These are phyloP conservation scores for Zootermopsis nevadensis DNA, from an alignment of 2,888 invertebrate species.

Conservation along the genomic window DNA sequence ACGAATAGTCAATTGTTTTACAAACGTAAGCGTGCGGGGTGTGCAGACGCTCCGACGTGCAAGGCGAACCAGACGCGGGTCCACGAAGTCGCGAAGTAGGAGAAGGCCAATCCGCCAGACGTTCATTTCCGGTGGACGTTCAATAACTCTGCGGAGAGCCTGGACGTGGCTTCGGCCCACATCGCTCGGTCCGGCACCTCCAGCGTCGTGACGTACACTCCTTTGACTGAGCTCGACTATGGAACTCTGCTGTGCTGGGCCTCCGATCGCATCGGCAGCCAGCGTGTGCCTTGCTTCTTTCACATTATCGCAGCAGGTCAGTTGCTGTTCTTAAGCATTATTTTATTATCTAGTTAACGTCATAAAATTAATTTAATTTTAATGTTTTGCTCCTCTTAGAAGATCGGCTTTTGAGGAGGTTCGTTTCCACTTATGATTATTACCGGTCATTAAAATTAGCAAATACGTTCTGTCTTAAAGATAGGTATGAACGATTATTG, in stretches of 20 bases:
- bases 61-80: constrained; percentile 84
- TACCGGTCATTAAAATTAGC: too few species aligned
- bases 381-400: too few species aligned
- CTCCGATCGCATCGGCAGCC: constrained; percentile 85
- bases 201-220: constrained; percentile 88
- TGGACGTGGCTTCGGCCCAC: constrained; percentile 82
- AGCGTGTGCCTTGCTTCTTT: constrained; percentile 88
- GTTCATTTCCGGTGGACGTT: constrained; percentile 93
- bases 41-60: constrained; percentile 88
- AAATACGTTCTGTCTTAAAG: too few species aligned
- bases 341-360: too few species aligned
- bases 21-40: background rate
- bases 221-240: constrained; percentile 90
- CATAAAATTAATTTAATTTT: too few species aligned
- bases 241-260: constrained; percentile 91
- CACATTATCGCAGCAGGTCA: constrained; percentile 94
- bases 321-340: constrained; percentile 53
- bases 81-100: constrained; percentile 93
- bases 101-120: constrained; percentile 88
- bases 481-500: too few species aligned
- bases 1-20: too few species aligned
- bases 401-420: too few species aligned
- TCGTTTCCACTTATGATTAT: too few species aligned
- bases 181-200: constrained; percentile 76
- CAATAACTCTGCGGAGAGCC: constrained; percentile 88